A percentile compares a stretch with the other conserved stretches of the same genome.
phyloP scores from a whole-genome alignment of 2,888 invertebrate species.

The Polydrusus tereticollis region DNA sequence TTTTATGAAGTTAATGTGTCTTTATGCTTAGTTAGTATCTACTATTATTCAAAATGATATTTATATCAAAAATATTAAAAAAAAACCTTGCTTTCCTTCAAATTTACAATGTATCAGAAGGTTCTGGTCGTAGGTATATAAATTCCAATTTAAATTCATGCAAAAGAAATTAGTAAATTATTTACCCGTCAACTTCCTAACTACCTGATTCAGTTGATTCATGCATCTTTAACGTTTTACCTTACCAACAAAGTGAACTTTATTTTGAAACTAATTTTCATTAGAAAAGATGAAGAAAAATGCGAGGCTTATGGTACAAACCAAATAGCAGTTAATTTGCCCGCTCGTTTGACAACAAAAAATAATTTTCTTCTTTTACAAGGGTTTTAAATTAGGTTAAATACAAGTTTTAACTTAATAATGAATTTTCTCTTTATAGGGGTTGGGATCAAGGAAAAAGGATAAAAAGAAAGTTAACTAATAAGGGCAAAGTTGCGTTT shows the following conservation, averaged over 20 bases:
- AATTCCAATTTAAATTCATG: too few species aligned
- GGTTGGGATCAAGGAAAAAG: neutral
- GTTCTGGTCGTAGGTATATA: too few species aligned
- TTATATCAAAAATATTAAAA: too few species aligned
- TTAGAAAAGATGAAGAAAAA: conserved; percentile 1
- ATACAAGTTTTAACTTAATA: neutral
- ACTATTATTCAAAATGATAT: too few species aligned
- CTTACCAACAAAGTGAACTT: neutral
- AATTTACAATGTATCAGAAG: too few species aligned
- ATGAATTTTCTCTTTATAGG: neutral
- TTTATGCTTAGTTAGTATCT: too few species aligned
- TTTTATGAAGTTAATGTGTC: too few species aligned
- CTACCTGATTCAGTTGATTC: neutral
- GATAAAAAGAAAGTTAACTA: neutral
- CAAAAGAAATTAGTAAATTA: neutral
- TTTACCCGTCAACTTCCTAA: neutral
- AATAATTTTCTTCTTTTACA: neutral
- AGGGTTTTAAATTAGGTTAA: conserved; percentile 5
- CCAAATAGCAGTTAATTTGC: conserved; percentile 2
- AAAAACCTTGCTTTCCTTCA: too few species aligned
- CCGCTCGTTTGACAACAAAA: neutral
- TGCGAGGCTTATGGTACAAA: neutral
- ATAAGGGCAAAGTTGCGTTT: neutral
- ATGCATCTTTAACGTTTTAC: neutral
- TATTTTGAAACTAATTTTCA: neutral